Conservation (phyloP, 30 jellyfish, hydroid and myxozoan genomes). For the Chrysaora quinquecirrha region DNA sequence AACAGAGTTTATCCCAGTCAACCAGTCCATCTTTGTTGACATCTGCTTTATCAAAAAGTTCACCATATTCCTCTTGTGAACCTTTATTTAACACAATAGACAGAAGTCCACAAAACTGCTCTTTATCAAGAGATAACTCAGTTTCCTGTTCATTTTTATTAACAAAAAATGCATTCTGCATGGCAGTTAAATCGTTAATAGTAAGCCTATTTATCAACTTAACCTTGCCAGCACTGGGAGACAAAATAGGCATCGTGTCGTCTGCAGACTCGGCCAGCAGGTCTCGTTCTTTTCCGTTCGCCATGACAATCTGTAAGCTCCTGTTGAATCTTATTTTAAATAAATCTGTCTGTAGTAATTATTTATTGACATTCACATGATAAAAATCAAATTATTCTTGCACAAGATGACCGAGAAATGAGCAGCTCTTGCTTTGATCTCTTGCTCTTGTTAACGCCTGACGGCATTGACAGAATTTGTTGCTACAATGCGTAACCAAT, state of each 20-base stretch:
- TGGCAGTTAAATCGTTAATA: conserved; percentile 72
- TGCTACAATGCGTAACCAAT: neutral
- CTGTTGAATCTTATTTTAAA: neutral
- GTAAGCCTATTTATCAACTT: conserved; percentile 68
- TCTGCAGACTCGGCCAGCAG: neutral
- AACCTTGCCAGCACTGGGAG: conserved; percentile 6
- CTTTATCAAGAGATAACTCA: conserved; percentile 65
- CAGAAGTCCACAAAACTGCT: conserved; percentile 76
- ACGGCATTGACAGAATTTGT: no score
- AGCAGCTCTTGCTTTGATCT: conserved; percentile 1
- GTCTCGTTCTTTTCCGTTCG: neutral
- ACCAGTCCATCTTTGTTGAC: conserved; percentile 73
- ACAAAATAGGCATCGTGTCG: neutral
- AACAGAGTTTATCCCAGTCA: conserved; percentile 91
- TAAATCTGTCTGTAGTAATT: no score
- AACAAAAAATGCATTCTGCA: conserved; percentile 67
- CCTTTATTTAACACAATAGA: conserved; percentile 73
- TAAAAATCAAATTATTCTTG: no score
- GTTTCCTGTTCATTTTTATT: conserved; percentile 49
- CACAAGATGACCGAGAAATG: no score
- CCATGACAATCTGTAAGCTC: neutral
- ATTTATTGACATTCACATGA: no score
- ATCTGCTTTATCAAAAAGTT: conserved; percentile 88
- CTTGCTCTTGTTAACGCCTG: neutral
- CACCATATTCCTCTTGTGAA: conserved; percentile 67